These are phyloP conservation scores for Ceraclea dissimilis DNA, from an alignment of 2,888 invertebrate genomes.

Conservation along the genomic window DNA sequence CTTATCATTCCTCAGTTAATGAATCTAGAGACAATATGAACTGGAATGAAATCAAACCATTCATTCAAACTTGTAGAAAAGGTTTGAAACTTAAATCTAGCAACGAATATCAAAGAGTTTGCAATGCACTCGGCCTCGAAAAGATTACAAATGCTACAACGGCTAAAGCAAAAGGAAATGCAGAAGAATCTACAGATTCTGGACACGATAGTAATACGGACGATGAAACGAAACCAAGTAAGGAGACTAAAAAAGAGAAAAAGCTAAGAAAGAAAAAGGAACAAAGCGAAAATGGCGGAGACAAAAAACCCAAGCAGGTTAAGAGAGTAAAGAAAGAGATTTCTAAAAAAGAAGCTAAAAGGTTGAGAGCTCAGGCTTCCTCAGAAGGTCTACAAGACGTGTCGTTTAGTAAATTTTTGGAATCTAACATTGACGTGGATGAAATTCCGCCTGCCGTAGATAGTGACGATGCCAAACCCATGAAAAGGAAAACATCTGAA, in stretches of 20 bases:
- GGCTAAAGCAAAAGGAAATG: conserved; percentile 22
- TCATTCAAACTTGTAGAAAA: conserved; percentile 35
- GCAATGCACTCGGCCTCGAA: conserved; percentile 35
- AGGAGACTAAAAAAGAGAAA: conserved; percentile 18
- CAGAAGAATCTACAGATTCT: conserved; percentile 22
- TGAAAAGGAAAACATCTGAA: conserved; percentile 24
- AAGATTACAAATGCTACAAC: conserved; percentile 32
- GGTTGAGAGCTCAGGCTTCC: conserved; percentile 38
- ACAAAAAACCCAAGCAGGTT: conserved; percentile 15
- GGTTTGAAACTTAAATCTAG: conserved; percentile 37
- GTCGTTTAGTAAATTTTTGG: conserved; percentile 31
- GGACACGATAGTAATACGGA: conserved; percentile 26
- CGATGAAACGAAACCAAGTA: conserved; percentile 26
- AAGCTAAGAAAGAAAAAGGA: conserved; percentile 11
- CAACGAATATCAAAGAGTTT: conserved; percentile 41
- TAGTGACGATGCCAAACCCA: conserved; percentile 28
- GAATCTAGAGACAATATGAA: conserved; percentile 29
- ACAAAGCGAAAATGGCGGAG: conserved; percentile 14
- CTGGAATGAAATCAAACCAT: conserved; percentile 37
- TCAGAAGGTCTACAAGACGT: conserved; percentile 38
- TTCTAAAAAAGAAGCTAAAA: conserved; percentile 42
- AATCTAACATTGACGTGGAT: conserved; percentile 22
- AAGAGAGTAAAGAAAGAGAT: conserved; percentile 30
- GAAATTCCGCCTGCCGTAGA: conserved; percentile 24
- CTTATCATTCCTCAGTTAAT: conserved; percentile 37